Evolutionary conservation across 1,140 invertebrate genomes (phyloP).

Genomic region (Aphis craccivora): DNA sequence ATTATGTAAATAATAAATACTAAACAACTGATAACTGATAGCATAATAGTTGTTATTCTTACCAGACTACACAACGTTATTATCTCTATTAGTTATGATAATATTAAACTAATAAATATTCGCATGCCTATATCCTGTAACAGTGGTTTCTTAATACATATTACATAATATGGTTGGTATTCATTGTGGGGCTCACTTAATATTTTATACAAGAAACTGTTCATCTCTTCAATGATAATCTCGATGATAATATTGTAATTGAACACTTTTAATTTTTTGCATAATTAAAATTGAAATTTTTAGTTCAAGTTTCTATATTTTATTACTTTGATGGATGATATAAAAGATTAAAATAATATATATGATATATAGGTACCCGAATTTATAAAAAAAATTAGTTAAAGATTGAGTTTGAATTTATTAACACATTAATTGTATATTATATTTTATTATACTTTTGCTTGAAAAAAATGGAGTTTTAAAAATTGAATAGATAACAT

Average conservation of each 20-base stretch:
- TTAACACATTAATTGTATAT: too few relatives aligned
- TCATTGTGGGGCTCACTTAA: neutral
- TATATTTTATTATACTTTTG: too few relatives aligned
- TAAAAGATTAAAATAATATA: neutral
- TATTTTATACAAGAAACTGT: neutral
- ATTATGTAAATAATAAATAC: neutral
- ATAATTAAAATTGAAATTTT: neutral
- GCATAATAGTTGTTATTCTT: neutral
- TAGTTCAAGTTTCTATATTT: neutral
- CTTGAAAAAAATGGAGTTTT: too few relatives aligned
- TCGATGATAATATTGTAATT: neutral
- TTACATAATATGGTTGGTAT: too few relatives aligned
- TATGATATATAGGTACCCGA: neutral
- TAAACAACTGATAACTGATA: constrained; percentile 6
- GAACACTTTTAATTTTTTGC: neutral
- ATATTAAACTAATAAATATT: neutral
- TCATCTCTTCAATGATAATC: neutral
- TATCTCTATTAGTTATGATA: neutral
- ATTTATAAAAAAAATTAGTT: neutral
- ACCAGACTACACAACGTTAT: neutral
- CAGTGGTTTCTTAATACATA: neutral
- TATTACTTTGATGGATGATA: neutral
- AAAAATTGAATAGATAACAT: too few relatives aligned
- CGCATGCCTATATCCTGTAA: neutral
- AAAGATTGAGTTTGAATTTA: too few relatives aligned